Percentiles rank a stretch among this genome's conserved stretches.
These are phyloP conservation scores for Hoplias malabaricus DNA, from an alignment of 2,113 vertebrate genomes.

Conservation along the genomic window DNA sequence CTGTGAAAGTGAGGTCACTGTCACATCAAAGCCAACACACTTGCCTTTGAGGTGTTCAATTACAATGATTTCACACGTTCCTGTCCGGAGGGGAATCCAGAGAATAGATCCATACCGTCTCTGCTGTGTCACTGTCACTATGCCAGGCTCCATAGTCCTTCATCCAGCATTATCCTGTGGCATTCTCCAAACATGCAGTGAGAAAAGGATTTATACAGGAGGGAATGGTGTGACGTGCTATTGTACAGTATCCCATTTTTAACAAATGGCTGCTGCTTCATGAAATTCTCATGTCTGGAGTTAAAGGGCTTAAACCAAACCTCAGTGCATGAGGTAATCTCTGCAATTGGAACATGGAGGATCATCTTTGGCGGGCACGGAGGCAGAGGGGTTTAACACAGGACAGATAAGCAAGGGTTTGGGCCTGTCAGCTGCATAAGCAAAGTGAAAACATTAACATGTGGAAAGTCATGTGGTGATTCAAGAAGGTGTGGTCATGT, in stretches of 20 bases:
- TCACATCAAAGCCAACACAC: not conserved
- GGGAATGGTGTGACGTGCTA: conserved; percentile 42
- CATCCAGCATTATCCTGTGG: conserved; percentile 57
- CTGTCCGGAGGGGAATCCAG: not conserved
- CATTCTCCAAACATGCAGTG: conserved; percentile 56
- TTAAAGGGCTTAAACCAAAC: conserved; percentile 53
- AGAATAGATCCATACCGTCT: not conserved
- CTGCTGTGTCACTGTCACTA: conserved; percentile 61
- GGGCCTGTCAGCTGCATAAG: conserved; percentile 70
- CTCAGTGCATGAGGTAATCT: conserved; percentile 54
- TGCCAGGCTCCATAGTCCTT: conserved; percentile 61
- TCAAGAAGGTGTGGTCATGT: not conserved
- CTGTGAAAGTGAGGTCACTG: conserved; percentile 5
- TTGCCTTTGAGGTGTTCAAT: not conserved
- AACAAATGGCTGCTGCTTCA: conserved; percentile 47
- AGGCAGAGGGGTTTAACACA: conserved; percentile 56
- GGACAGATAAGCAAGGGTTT: conserved; percentile 66
- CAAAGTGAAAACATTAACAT: conserved; percentile 56
- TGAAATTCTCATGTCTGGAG: conserved; percentile 53
- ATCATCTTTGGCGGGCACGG: conserved; percentile 56
- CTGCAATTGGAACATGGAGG: conserved; percentile 41
- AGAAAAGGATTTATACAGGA: conserved; percentile 46
- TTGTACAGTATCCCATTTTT: conserved; percentile 16
- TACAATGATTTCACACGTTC: conserved; percentile 2
- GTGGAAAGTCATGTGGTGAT: not conserved